Percentiles rank a stretch among this genome's conserved stretches.
Evolutionary conservation across 2,797 vertebrate species (phyloP).

Genomic region (Squalus acanthias): DNA sequence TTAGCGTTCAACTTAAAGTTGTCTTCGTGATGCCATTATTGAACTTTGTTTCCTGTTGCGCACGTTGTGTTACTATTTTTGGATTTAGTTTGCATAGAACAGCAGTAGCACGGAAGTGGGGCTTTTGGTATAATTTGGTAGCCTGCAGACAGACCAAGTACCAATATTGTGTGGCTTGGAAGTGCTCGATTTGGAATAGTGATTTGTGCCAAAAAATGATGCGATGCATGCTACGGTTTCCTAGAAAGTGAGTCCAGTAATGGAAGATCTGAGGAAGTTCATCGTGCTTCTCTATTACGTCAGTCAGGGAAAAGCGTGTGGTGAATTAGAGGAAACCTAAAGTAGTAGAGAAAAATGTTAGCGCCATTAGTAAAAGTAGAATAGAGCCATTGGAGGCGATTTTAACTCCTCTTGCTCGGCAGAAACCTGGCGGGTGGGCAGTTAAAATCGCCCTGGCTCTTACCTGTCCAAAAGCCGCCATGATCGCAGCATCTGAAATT

Average conservation of each 20-base stretch:
- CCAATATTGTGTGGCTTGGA: background rate
- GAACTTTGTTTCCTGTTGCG: background rate
- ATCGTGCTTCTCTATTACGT: background rate
- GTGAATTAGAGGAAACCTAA: background rate
- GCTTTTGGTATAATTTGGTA: background rate
- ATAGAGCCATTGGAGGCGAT: background rate
- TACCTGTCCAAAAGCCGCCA: too few relatives aligned
- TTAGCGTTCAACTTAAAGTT: background rate
- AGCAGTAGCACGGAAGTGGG: background rate
- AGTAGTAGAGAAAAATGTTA: background rate
- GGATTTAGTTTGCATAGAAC: background rate
- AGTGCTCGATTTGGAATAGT: background rate
- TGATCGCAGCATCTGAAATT: too few relatives aligned
- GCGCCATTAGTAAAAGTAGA: background rate
- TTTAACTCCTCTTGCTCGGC: too few relatives aligned
- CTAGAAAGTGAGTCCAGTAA: background rate
- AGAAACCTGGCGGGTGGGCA: too few relatives aligned
- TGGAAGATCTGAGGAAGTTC: background rate
- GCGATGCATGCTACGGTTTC: background rate
- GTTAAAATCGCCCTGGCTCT: too few relatives aligned
- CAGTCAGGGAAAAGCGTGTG: background rate
- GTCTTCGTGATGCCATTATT: background rate
- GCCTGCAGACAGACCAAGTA: background rate
- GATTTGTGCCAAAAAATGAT: background rate
- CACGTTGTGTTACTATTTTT: background rate